A percentile compares a stretch with the other conserved stretches of the same genome.
Evolutionary conservation across 2,113 vertebrate species (phyloP).

Genomic region (Anolis carolinensis): DNA sequence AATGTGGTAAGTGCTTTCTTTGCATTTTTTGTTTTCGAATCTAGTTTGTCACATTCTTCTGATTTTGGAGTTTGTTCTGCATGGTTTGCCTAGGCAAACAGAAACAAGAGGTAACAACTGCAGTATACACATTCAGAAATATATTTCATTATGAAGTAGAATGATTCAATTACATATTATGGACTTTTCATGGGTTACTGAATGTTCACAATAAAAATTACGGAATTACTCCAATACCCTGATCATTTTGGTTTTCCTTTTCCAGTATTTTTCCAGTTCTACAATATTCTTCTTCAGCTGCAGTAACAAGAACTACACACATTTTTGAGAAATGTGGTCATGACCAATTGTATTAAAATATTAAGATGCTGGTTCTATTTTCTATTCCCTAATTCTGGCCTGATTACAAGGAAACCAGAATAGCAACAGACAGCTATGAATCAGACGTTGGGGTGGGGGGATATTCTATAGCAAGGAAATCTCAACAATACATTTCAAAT

Average conservation of each 20-base stretch:
- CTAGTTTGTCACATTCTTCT: conserved; percentile 87
- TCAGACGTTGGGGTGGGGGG: background rate
- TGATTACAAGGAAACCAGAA: background rate
- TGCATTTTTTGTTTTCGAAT: conserved; percentile 82
- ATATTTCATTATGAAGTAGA: conserved; percentile 34
- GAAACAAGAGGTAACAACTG: conserved; percentile 55
- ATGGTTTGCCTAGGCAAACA: conserved; percentile 83
- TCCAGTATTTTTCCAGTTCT: background rate
- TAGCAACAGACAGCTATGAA: background rate
- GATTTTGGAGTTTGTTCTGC: conserved; percentile 81
- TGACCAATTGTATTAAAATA: background rate
- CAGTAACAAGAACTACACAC: background rate
- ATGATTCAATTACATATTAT: background rate
- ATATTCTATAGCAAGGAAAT: background rate
- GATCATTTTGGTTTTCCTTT: background rate
- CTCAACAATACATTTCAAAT: background rate
- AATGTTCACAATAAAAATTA: background rate
- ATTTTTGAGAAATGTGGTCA: background rate
- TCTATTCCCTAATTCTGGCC: background rate
- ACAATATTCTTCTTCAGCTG: background rate
- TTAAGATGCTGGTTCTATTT: background rate
- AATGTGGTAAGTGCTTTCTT: conserved; percentile 90
- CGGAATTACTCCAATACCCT: background rate
- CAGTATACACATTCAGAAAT: background rate
- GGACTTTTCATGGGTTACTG: background rate